A percentile compares a stretch with the other conserved stretches of the same genome.
phyloP scores from a whole-genome alignment of 2,888 invertebrate species.

The Drosophila kokeensis region DNA sequence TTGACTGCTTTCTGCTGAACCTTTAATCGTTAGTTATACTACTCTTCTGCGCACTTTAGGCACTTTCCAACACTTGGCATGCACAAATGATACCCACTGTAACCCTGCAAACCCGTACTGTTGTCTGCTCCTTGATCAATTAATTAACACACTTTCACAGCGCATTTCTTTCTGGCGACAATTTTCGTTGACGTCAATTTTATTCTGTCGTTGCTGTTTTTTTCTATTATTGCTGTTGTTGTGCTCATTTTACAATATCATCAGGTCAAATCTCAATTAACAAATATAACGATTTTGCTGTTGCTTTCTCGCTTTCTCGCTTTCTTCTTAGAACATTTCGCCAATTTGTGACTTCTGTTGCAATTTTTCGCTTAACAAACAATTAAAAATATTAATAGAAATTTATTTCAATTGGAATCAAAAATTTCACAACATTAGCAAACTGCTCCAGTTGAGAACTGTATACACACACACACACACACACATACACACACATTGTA shows the following conservation, averaged over 20 bases:
- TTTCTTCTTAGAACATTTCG: constrained; percentile 46
- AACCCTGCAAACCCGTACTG: constrained; percentile 16
- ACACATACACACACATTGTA: not conserved
- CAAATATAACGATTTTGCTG: constrained; percentile 77
- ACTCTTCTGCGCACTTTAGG: not conserved
- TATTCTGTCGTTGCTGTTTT: constrained; percentile 43
- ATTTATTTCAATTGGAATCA: constrained; percentile 81
- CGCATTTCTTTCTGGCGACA: constrained; percentile 72
- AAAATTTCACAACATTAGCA: constrained; percentile 70
- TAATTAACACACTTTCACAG: constrained; percentile 79
- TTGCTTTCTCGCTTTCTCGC: constrained; percentile 60
- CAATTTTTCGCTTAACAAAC: constrained; percentile 72
- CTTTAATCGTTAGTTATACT: not conserved
- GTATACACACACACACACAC: not conserved
- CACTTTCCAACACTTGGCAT: constrained; percentile 16
- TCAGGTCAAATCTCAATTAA: constrained; percentile 80
- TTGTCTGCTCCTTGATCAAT: constrained; percentile 52
- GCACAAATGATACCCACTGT: constrained; percentile 8
- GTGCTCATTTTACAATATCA: constrained; percentile 80
- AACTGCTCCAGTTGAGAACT: constrained; percentile 27
- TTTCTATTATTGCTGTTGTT: constrained; percentile 47
- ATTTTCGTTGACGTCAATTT: constrained; percentile 77
- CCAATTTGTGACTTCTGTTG: constrained; percentile 38
- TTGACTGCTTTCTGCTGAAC: not conserved
- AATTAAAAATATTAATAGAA: constrained; percentile 81